These are phyloP conservation scores for Lamproptera curius DNA, from an alignment of 2,888 invertebrate species.

Conservation along the genomic window DNA sequence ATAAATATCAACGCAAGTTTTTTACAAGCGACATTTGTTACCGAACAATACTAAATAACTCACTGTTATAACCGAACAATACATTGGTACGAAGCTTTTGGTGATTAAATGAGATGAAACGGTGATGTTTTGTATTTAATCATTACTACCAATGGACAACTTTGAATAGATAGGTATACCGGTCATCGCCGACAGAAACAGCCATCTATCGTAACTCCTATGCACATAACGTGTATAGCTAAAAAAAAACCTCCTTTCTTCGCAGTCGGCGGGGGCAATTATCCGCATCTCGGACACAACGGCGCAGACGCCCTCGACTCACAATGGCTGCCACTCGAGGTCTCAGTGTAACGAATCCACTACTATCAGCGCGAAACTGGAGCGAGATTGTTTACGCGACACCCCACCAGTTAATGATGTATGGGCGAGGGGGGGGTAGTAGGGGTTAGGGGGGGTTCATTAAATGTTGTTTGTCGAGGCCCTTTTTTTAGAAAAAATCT, in stretches of 20 bases:
- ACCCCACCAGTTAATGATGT: slow-evolving; percentile 69
- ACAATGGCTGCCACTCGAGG: slow-evolving; percentile 72
- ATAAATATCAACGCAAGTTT: no score
- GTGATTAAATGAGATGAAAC: no score
- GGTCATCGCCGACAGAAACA: no score
- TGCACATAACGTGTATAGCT: neutral
- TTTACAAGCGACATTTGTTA: no score
- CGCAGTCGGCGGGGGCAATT: slow-evolving; percentile 65
- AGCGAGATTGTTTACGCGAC: slow-evolving; percentile 70
- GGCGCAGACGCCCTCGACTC: slow-evolving; percentile 69
- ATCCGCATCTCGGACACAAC: slow-evolving; percentile 75
- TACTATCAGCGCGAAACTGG: slow-evolving; percentile 64
- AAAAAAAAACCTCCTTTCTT: slow-evolving; percentile 29
- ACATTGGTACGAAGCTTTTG: no score
- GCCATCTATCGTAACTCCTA: no score
- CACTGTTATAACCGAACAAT: no score
- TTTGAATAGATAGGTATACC: no score
- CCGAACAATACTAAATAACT: no score
- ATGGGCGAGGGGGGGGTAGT: slow-evolving; percentile 38
- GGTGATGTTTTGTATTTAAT: no score
- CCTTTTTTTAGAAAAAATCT: slow-evolving; percentile 44
- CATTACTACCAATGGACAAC: no score
- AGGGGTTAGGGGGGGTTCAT: slow-evolving; percentile 44
- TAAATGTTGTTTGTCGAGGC: slow-evolving; percentile 53
- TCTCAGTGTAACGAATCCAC: slow-evolving; percentile 73